Evolutionary conservation across 2,888 invertebrate species (phyloP).

Genomic region (Gortyna flavago): DNA sequence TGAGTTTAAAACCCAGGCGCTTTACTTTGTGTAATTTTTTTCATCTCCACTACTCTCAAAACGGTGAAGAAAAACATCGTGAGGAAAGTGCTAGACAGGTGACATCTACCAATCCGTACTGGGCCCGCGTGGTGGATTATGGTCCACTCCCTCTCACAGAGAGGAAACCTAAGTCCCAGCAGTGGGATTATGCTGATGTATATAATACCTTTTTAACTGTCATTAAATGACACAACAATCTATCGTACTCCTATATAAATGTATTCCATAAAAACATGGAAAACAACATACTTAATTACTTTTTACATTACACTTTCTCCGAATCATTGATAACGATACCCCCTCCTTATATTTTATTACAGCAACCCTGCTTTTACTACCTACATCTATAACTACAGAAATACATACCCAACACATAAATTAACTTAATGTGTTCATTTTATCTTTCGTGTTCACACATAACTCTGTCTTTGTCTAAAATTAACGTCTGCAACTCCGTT

Average conservation of each 20-base stretch:
- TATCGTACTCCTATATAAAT: background rate
- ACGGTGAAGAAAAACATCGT: background rate
- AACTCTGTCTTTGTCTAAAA: slow-evolving; percentile 81
- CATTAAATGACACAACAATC: background rate
- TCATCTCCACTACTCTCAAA: background rate
- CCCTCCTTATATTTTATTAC: slow-evolving; percentile 58
- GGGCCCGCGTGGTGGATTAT: background rate
- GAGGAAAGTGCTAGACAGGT: background rate
- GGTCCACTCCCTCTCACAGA: background rate
- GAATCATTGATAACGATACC: slow-evolving; percentile 57
- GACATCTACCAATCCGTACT: background rate
- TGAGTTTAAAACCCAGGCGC: background rate
- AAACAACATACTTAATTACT: slow-evolving; percentile 37
- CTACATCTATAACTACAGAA: slow-evolving; percentile 61
- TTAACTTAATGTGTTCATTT: slow-evolving; percentile 80
- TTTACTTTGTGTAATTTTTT: background rate
- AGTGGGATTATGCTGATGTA: background rate
- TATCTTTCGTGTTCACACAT: slow-evolving; percentile 73
- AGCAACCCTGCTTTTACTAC: slow-evolving; percentile 42
- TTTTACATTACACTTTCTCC: slow-evolving; percentile 43
- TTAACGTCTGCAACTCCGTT: slow-evolving; percentile 78
- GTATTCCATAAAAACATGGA: slow-evolving; percentile 12
- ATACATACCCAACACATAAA: slow-evolving; percentile 77
- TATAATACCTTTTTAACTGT: background rate
- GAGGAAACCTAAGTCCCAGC: background rate